Evolutionary conservation across 2,888 invertebrate genomes (phyloP), one percentile per base, ranked within the genome.

Genomic region (Hybos culiciformis): DNA sequence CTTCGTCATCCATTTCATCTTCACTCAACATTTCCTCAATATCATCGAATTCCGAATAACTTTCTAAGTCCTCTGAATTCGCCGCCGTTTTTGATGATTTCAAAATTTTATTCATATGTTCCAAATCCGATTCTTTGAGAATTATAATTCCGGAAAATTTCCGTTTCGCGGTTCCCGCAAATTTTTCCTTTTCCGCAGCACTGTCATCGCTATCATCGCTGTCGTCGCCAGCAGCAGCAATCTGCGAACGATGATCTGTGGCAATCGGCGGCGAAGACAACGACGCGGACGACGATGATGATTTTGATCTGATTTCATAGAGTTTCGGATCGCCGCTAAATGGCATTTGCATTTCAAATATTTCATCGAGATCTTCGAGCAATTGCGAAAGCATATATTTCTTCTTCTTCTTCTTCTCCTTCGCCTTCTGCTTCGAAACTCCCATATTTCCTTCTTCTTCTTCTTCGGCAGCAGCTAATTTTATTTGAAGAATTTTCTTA

Each of bases 401-500:
- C n/a, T 9, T 19, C 11, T 12, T 21, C n/a, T 34, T n/a, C 14
- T 24, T 23, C 31, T 23, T 5, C 31, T 34, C n/a, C 11, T 12
- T 21, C n/a, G 38, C 15, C 14, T 24, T 23, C 31, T 23, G 4
- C 31, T 34, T 39, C 33, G 18, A n/a, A 17, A 17, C 18, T 29
- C 14, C 19, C 15, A 14, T 9, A 17, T 20, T 37, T 21, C 24
- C 34, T 23, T 34, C 12, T 9, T 44, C 24, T 9, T 20, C 4
- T 6, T 42, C 7, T 2, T 20, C 21, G 19, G 29, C 34, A 29
- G 32, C 39, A n/a, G 29, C 20, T 33, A 39, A 46, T 40, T 51
- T 54, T 36, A 66, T 59, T 46, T 58, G 58, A 4, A 66, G 52
- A 26, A 57, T 44, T 49, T 61, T 61, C 41, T 59, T 59, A 20